These are phyloP conservation scores for Netelia melanura DNA, from an alignment of 2,888 invertebrate species.

Conservation along the genomic window DNA sequence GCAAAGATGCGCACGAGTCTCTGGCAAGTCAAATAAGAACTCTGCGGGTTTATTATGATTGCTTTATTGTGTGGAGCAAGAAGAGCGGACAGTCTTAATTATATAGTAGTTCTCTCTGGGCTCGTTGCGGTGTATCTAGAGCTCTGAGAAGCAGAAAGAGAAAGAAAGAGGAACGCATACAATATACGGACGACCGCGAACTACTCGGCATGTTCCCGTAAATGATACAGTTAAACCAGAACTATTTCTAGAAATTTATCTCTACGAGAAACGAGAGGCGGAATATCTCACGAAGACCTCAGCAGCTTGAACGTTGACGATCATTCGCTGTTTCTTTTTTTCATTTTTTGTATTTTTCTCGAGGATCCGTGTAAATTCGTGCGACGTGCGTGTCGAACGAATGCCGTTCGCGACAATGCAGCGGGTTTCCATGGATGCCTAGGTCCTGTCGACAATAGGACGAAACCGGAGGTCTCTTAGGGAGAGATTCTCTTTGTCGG, in stretches of 20 bases:
- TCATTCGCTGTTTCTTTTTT: conserved; percentile 33
- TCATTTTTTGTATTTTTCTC: conserved; percentile 34
- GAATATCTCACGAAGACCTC: neutral
- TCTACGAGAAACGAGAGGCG: neutral
- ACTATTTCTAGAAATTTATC: neutral
- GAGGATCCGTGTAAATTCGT: conserved; percentile 70
- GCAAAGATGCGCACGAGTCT: conserved; percentile 48
- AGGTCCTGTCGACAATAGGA: conserved; percentile 74
- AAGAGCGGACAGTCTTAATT: conserved; percentile 68
- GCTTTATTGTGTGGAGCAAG: conserved; percentile 69
- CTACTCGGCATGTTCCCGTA: conserved; percentile 13
- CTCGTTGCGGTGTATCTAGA: conserved; percentile 48
- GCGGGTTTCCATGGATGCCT: conserved; percentile 74
- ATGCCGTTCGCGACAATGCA: conserved; percentile 76
- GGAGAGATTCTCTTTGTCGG: conserved; percentile 74
- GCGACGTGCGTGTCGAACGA: conserved; percentile 77
- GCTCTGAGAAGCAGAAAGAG: conserved; percentile 27
- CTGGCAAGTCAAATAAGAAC: conserved; percentile 66
- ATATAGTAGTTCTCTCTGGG: conserved; percentile 42
- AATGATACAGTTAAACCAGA: neutral
- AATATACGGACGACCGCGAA: conserved; percentile 33
- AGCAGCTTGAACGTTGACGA: neutral
- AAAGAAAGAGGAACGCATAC: neutral
- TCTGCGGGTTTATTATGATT: conserved; percentile 66
- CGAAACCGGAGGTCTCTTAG: conserved; percentile 61